phyloP scores from a whole-genome alignment of 2,888 invertebrate species.

The Listrodromus nycthemerus region DNA sequence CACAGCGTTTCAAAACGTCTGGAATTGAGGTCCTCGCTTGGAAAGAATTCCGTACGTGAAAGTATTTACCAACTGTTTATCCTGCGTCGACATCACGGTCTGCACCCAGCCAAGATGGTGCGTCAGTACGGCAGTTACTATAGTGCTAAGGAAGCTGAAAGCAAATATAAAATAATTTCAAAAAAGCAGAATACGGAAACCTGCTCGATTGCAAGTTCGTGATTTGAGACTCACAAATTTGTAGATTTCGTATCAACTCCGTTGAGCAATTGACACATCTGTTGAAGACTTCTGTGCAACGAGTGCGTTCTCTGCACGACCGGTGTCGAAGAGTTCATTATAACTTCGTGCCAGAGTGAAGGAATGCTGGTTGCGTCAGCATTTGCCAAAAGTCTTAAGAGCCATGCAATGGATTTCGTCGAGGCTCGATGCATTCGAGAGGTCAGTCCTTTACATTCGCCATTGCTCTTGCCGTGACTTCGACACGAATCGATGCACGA shows the following conservation, averaged over 20 bases:
- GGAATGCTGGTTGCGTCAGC: constrained; percentile 70
- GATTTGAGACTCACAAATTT: constrained; percentile 91
- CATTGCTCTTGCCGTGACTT: constrained; percentile 70
- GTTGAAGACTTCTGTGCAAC: constrained; percentile 77
- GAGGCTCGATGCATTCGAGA: constrained; percentile 77
- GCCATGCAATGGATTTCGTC: constrained; percentile 75
- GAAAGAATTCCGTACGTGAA: no score
- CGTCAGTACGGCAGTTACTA: constrained; percentile 94
- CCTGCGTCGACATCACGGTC: constrained; percentile 86
- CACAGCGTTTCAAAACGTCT: neutral
- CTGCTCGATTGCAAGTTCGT: neutral
- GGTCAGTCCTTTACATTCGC: constrained; percentile 72
- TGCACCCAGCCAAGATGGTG: constrained; percentile 97
- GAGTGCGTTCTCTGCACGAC: constrained; percentile 73
- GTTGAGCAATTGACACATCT: constrained; percentile 89
- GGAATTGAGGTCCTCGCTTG: no score
- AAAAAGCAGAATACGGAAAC: neutral
- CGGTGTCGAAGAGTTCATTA: constrained; percentile 77
- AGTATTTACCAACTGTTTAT: constrained; percentile 77
- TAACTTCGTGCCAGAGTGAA: constrained; percentile 81
- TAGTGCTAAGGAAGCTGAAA: constrained; percentile 95
- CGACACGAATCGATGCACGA: constrained; percentile 76
- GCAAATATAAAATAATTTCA: neutral
- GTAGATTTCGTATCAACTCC: constrained; percentile 93
- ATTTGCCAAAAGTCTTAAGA: constrained; percentile 77